Conservation (phyloP, 2,888 invertebrate species). For the Metallyticus violacea region DNA sequence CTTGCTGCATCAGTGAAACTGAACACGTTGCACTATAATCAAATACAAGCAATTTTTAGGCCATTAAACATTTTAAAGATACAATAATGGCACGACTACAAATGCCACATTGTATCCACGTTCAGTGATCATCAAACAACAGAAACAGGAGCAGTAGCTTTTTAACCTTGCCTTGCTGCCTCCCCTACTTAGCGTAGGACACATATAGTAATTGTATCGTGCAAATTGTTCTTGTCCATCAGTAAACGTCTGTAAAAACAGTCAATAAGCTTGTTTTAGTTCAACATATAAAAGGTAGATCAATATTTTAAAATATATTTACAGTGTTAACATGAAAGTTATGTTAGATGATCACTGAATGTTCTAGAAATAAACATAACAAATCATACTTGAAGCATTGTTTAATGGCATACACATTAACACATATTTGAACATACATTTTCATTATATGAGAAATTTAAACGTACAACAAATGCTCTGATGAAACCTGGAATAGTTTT, state of each 20-base stretch:
- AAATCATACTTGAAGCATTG: neutral
- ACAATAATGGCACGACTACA: neutral
- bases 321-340: no score
- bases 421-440: neutral
- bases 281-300: no score
- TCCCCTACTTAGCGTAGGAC: no score
- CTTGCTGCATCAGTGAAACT: neutral
- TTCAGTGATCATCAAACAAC: neutral
- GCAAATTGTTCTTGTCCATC: no score
- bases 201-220: no score
- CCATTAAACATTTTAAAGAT: neutral
- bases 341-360: no score
- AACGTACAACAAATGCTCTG: neutral
- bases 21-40: neutral
- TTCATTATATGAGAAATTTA: neutral
- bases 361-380: neutral
- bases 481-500: neutral
- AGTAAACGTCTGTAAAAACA: no score
- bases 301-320: no score
- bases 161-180: no score
- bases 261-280: no score
- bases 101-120: neutral
- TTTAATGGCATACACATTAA: neutral
- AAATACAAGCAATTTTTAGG: neutral
- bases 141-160: no score